Conservation (phyloP, 2,888 invertebrate genomes). For the Aquatica leii region DNA sequence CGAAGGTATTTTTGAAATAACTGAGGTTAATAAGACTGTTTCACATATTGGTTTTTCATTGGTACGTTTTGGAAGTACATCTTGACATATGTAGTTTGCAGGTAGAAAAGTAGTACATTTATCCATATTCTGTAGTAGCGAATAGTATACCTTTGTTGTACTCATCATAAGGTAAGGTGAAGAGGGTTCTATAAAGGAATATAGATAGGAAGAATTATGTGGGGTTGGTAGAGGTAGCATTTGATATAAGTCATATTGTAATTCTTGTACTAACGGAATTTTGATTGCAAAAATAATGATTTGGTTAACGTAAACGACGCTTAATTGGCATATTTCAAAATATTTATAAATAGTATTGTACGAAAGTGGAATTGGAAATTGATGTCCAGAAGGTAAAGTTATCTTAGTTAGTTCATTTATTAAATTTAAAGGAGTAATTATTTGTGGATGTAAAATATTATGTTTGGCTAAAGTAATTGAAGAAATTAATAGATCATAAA, state of each 20-base stretch:
- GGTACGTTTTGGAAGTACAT: neutral
- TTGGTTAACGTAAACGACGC: neutral
- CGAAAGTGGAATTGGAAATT: neutral
- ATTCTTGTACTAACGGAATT: neutral
- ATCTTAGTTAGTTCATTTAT: neutral
- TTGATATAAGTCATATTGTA: neutral
- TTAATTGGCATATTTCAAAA: neutral
- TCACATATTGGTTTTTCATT: constrained; percentile 9
- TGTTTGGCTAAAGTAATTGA: constrained; percentile 1
- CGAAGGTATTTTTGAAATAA: neutral
- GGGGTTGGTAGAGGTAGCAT: neutral
- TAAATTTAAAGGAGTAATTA: neutral
- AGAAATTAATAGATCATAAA: neutral
- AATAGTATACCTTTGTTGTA: neutral
- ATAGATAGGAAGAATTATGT: neutral
- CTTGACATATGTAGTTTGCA: neutral
- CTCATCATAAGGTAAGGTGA: constrained; percentile 8
- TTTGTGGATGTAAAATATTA: neutral
- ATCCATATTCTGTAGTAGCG: neutral
- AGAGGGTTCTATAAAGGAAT: neutral
- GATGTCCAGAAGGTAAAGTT: neutral
- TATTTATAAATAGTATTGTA: neutral
- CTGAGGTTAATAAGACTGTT: neutral
- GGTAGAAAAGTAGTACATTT: neutral
- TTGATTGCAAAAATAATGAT: neutral